Evolutionary conservation across 1,140 invertebrate genomes (phyloP), one percentile per base, ranked within the genome.

Genomic region (Anoplolepis gracilipes): DNA sequence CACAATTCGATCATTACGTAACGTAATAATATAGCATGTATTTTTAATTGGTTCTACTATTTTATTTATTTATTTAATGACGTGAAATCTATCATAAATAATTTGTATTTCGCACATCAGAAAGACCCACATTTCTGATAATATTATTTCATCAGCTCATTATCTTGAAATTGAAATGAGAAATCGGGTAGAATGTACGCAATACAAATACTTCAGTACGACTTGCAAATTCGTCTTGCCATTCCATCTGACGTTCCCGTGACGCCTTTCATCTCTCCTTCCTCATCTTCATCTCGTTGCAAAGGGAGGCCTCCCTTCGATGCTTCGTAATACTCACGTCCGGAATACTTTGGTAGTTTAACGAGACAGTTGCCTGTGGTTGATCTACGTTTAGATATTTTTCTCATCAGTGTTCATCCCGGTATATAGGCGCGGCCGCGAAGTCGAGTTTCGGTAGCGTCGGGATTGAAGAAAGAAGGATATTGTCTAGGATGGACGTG

Each of bases 331-430:
- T 88, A 67, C 85, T 77, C 42, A 75, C 85, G 88, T 92, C 87
- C 87, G 86, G 64, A 84, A 84, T 85, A 89, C 84, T 93, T 92
- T 91, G 86, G 79, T 89, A 81, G 87, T 91, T 91, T 91, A 92
- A 92, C 88, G 88, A 93, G 92, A 91, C 91, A 89, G 87, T 91
- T 90, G 90, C 92, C 85, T 61, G 78, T 72, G 91, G 85, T 89
- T 95, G 93, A 94, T 94, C 93, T 92, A 92, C 91, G 93, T 94
- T 92, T 90, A 93, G 93, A 94, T 94, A 94, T 94, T 94, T 94
- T 94, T 94, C 93, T 93, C 93, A 93, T 93, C 92, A 93, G 73
- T 67, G 73, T 88, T 79, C 64, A 65, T 67, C 67, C 59, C 67
- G 65, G n/a, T 42, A 25, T 62, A 78, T 61, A 57, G 53, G 57